Evolutionary conservation across 1,140 invertebrate species (phyloP).

Genomic region (Drosophila saltans): DNA sequence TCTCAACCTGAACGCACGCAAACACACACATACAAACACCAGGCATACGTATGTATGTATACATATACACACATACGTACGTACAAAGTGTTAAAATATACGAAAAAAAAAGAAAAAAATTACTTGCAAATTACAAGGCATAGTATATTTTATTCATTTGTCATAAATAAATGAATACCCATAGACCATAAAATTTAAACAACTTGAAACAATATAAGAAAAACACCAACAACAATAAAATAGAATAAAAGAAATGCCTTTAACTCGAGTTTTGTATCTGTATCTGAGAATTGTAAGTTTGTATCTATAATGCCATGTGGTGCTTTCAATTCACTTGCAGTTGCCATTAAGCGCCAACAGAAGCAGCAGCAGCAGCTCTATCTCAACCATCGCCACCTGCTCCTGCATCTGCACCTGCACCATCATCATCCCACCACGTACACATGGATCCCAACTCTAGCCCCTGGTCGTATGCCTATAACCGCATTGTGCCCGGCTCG

Average conservation of each 20-base stretch:
- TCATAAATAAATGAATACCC: constrained; percentile 16
- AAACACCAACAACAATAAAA: neutral
- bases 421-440: constrained; percentile 44
- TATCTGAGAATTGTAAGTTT: constrained; percentile 3
- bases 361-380: constrained; percentile 34
- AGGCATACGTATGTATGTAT: constrained; percentile 59
- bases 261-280: neutral
- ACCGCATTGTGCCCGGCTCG: constrained; percentile 76
- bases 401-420: constrained; percentile 16
- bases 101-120: constrained; percentile 43
- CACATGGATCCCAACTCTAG: constrained; percentile 80
- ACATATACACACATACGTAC: constrained; percentile 52
- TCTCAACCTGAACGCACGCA: constrained; percentile 45
- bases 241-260: constrained; percentile 3
- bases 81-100: constrained; percentile 42
- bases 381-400: constrained; percentile 15
- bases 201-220: neutral
- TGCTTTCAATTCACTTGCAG: constrained; percentile 25
- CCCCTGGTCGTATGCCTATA: constrained; percentile 81
- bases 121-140: constrained; percentile 18
- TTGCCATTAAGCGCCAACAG: constrained; percentile 29
- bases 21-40: constrained; percentile 64
- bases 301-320: constrained; percentile 1
- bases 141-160: constrained; percentile 3
- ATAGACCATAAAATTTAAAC: neutral